phyloP scores from a whole-genome alignment of 2,797 vertebrate species.

The Bovichtus variegatus region DNA sequence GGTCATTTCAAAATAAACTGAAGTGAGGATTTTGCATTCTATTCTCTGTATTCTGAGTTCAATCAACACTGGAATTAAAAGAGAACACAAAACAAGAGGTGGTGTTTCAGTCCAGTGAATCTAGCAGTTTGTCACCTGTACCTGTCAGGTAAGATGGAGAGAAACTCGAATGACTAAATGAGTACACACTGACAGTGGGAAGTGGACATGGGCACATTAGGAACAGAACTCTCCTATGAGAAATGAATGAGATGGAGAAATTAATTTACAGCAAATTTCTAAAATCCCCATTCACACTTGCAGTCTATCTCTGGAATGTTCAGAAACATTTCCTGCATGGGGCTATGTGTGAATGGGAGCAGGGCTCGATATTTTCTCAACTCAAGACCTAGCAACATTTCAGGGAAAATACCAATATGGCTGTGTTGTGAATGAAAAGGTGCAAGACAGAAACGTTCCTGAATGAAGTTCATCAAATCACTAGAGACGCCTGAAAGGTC shows the following conservation, averaged over 20 bases:
- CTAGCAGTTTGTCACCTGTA: not conserved
- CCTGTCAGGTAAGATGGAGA: not conserved
- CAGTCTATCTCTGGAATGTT: not conserved
- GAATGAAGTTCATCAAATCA: not conserved
- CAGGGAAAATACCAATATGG: not conserved
- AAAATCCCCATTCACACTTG: not conserved
- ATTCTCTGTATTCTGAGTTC: not conserved
- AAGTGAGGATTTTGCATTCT: not conserved
- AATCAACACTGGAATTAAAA: not conserved
- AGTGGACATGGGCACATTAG: not conserved
- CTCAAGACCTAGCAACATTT: not conserved
- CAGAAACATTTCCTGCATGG: too few species aligned
- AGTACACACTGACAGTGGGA: not conserved
- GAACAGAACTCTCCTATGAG: not conserved
- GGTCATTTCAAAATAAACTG: not conserved
- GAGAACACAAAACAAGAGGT: not conserved
- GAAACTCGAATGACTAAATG: not conserved
- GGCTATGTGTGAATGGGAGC: too few species aligned
- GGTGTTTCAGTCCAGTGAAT: not conserved
- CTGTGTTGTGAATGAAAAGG: not conserved
- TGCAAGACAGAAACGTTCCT: too few species aligned
- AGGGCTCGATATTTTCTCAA: not conserved
- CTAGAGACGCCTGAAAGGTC: not conserved
- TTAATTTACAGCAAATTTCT: not conserved
- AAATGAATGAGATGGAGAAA: not conserved